Evolutionary conservation across 30 jellyfish, hydroid and myxozoan genomes (phyloP), one percentile per base, ranked within the genome.

Genomic region (Chrysaora quinquecirrha): DNA sequence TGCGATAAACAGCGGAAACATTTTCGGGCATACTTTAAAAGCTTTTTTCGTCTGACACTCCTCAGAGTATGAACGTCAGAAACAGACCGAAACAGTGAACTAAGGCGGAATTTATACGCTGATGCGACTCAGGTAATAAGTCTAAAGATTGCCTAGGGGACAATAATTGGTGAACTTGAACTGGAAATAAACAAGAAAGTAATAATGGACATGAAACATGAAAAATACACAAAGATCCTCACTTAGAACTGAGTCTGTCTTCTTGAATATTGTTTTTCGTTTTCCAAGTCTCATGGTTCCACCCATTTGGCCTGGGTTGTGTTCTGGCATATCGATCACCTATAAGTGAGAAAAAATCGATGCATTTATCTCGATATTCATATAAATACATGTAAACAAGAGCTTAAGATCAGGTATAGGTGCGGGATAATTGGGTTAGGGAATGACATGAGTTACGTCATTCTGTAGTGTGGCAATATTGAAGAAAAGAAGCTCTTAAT

Each of bases 281-380:
- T 73, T 76, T 19, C 99, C 99, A 48, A 94, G 95, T 21, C 99
- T 71, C 97, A 94, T 88, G 9, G 99, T 94, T 29, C 97, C 99
- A 28, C 99, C 99, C 89, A 87, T 54, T 62, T 94, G 97, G 12
- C 97, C 97, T 19, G 90, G 97, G 58, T 94, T 94, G 85, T 87
- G 97, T 64, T 94, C 99, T 54, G 97, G 97, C 99, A 94, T 94
- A 34, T 94, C 99, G 23, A 94, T 84, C 3, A 94, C 96, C 97
- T 90, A 48, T n/a, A 58, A 69, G 38, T 4, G 1, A 31, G 22
- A 22, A 76, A 33, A 31, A 38, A 47, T 20, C 21, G 1, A 71
- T 7, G n/a, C n/a, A n/a, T n/a, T n/a, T n/a, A n/a, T n/a, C n/a
- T n/a, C n/a, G n/a, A n/a, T n/a, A n/a, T n/a, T n/a, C n/a, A n/a